These are phyloP conservation scores for Anabacerthia variegaticeps DNA, from an alignment of 2,797 vertebrate species.

Conservation along the genomic window DNA sequence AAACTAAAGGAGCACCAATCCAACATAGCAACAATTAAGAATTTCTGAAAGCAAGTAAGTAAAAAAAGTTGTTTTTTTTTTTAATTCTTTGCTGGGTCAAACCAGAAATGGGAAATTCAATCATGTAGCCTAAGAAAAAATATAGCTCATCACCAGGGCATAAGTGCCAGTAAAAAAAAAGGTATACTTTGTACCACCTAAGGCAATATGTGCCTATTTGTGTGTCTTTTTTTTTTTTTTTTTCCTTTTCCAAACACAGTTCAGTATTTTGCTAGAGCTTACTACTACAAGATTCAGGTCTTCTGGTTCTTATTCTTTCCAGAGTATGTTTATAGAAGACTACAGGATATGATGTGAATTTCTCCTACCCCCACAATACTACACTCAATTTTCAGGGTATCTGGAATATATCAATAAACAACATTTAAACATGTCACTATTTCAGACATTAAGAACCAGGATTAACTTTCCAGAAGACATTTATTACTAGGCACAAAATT, in stretches of 20 bases:
- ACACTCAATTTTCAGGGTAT: not conserved
- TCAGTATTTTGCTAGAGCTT: not conserved
- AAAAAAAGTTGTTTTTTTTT: not conserved
- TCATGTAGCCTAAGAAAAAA: not conserved
- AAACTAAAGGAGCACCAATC: not conserved
- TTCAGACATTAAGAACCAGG: not conserved
- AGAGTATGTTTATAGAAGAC: not conserved
- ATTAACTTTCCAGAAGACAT: not conserved
- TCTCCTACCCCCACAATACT: not conserved
- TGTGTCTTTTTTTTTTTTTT: rapidly evolving
- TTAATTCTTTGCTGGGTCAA: not conserved
- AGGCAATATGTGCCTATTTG: not conserved
- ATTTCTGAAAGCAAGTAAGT: not conserved
- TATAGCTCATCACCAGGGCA: not conserved
- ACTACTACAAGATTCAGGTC: not conserved
- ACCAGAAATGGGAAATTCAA: not conserved
- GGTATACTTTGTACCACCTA: not conserved
- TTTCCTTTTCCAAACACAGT: not conserved
- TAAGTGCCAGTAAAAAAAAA: not conserved
- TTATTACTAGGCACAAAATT: not conserved
- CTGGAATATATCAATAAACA: not conserved
- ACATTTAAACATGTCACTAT: not conserved
- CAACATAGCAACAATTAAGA: not conserved
- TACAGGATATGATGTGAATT: not conserved
- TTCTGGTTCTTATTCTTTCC: not conserved